phyloP scores from a whole-genome alignment of 2,797 vertebrate genomes.

The Mormyrops boulengeri region DNA sequence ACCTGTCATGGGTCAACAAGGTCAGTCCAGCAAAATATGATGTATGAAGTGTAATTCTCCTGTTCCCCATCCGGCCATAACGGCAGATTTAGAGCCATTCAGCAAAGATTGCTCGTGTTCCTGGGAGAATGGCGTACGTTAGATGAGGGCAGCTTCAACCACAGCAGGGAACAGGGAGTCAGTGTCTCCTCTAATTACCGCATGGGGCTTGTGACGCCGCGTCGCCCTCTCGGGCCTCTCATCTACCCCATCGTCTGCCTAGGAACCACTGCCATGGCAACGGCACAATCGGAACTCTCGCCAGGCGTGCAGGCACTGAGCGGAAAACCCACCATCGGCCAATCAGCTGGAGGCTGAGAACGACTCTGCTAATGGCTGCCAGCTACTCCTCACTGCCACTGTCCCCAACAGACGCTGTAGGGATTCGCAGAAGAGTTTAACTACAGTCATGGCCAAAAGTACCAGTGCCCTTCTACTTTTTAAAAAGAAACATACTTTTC shows the following conservation, averaged over 20 bases:
- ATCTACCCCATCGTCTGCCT: constrained; percentile 14
- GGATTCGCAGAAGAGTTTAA: background rate
- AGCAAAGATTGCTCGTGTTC: background rate
- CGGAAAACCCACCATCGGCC: background rate
- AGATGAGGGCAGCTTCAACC: background rate
- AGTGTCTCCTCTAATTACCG: constrained; percentile 3
- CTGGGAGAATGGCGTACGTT: background rate
- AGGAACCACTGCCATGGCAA: constrained; percentile 20
- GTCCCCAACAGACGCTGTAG: background rate
- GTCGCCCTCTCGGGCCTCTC: background rate
- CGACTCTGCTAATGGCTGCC: background rate
- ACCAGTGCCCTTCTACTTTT: background rate
- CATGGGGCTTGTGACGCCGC: background rate
- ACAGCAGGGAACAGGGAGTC: constrained; percentile 1
- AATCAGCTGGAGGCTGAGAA: background rate
- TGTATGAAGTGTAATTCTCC: background rate
- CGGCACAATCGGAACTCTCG: constrained; percentile 7
- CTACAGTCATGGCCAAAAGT: background rate
- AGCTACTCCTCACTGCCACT: background rate
- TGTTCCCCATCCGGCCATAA: background rate
- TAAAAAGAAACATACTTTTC: background rate
- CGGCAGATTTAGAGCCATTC: background rate
- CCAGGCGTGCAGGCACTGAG: background rate
- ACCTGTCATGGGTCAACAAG: background rate
- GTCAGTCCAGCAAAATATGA: background rate